Base-by-base conservation (phyloP, 1,140 invertebrate genomes). In the Brachionus paranguensis region DNA sequence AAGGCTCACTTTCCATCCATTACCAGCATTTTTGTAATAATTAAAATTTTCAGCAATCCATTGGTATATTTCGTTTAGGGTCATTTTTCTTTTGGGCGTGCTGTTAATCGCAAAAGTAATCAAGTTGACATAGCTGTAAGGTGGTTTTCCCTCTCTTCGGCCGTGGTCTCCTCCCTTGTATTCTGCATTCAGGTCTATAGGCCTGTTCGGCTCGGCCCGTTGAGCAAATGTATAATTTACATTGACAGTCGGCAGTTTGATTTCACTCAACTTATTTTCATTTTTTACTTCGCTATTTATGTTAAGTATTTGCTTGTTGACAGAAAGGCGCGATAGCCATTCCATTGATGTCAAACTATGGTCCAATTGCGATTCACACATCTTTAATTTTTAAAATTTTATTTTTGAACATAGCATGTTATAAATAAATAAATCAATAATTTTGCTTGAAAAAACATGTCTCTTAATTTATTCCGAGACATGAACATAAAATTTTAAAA, bases 91-190 rank as follows among this genome's bases (percentile, higher is more conserved):
- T 86, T 87, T 88, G 53, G 91, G 88, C 17, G 92, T 92, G 89
- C 92, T 93, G 88, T 92, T 93, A 85, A 93, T 93, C 10, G 93
- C 93, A 86, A 93, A 89, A 85, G 92, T 90, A 85, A 93, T 93
- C 86, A 93, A 90, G 85, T 92, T 93, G 50, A 93, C 93, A 87
- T 93, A 93, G 86, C 92, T 93, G 86, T 91, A 91, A 2, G 91
- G 90, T 12, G 91, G 91, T 88, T 92, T 92, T 45, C 90, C 90
- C 86, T 91, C 90, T 76, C 86, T 84, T 86, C 86, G 78, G 65
- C 86, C 74, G 72, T 64, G 84, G 27, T 88, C 87, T 53, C 85
- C 85, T 64, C 87, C 85, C 60, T 89, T 87, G 55, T 86, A 86
- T 14, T 86, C 87, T 17, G 87, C 87, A 74, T 84, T 86, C 11